Conservation (phyloP, 2,888 invertebrate genomes). For the Tiphia femorata region DNA sequence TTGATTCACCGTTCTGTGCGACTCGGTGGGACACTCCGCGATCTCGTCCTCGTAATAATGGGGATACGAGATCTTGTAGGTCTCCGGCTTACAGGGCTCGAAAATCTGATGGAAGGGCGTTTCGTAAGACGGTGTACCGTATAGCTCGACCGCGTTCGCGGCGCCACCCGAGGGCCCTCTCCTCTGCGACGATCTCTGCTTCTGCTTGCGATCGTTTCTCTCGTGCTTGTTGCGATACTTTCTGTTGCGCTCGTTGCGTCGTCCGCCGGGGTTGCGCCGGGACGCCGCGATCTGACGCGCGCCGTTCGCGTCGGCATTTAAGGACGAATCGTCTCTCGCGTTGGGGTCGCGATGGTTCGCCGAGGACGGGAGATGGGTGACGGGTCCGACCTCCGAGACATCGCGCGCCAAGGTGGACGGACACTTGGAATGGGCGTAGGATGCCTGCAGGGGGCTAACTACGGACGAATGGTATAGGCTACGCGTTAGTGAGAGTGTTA, state of each 20-base stretch:
- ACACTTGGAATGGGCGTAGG: conserved; percentile 57
- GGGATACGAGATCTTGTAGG: conserved; percentile 64
- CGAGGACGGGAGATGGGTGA: no score
- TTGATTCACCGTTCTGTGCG: conserved; percentile 25
- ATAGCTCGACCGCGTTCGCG: conserved; percentile 25
- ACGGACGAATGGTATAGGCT: conserved; percentile 63
- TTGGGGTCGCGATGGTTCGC: background rate
- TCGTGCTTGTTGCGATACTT: conserved; percentile 26
- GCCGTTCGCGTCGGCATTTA: conserved; percentile 31
- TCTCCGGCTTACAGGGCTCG: conserved; percentile 61
- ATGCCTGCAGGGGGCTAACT: conserved; percentile 63
- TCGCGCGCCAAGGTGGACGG: conserved; percentile 42
- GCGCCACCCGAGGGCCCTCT: conserved; percentile 42
- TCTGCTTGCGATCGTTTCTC: conserved; percentile 35
- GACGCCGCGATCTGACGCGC: conserved; percentile 36
- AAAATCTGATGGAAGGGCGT: conserved; percentile 58
- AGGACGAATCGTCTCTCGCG: background rate
- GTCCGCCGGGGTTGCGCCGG: conserved; percentile 41
- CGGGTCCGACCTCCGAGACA: background rate
- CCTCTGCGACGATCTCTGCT: conserved; percentile 55
- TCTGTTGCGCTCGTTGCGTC: conserved; percentile 36
- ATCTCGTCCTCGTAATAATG: conserved; percentile 65
- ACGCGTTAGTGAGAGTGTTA: conserved; percentile 65
- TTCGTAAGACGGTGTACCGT: conserved; percentile 47
- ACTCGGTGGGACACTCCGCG: conserved; percentile 52